Percentiles rank a stretch among this genome's conserved stretches.
Evolutionary conservation across 1,140 invertebrate species (phyloP).

Genomic region (Cryptotermes secundus): DNA sequence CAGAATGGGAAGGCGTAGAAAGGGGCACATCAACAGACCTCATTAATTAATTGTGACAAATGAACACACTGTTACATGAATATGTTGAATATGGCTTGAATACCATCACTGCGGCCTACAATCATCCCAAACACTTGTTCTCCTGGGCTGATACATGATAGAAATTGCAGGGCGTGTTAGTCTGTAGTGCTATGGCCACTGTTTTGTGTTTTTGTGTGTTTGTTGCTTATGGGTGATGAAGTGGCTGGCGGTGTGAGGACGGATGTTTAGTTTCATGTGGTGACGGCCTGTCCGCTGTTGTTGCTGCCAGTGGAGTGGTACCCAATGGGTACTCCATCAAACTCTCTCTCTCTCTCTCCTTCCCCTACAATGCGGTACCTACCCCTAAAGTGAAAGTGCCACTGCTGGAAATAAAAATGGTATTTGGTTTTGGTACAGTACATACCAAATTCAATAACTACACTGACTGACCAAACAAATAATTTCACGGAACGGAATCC

Average conservation of each 20-base stretch:
- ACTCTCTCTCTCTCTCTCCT: background rate
- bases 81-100: background rate
- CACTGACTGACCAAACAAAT: no score
- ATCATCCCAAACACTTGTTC: background rate
- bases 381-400: background rate
- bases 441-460: background rate
- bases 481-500: no score
- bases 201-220: background rate
- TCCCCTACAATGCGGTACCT: background rate
- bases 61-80: background rate
- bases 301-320: background rate
- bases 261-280: background rate
- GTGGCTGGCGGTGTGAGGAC: background rate
- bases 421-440: background rate
- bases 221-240: background rate
- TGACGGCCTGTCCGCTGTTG: background rate
- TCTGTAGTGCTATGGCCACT: background rate
- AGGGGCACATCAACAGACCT: background rate
- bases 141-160: background rate
- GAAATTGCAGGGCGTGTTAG: background rate
- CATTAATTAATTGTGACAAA: constrained; percentile 2
- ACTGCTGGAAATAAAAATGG: background rate
- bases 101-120: background rate
- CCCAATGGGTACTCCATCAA: background rate
- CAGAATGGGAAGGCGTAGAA: background rate